Conservation (phyloP, 2,113 vertebrate species). For the Rhea pennata region DNA sequence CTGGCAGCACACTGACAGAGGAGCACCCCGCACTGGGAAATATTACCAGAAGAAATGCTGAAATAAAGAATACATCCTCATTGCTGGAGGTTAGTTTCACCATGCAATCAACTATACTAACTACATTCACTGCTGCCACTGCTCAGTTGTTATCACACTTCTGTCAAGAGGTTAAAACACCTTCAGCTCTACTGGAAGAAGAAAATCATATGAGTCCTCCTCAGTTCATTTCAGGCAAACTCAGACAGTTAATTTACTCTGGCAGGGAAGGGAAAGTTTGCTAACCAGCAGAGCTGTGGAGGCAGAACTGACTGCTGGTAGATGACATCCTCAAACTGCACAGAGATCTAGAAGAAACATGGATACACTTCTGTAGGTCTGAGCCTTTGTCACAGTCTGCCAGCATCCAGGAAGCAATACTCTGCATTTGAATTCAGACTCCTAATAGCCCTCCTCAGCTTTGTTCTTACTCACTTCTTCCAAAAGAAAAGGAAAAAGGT, state of each 20-base stretch:
- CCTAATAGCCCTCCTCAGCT: neutral
- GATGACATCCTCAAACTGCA: neutral
- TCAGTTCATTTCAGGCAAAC: neutral
- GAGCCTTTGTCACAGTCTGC: neutral
- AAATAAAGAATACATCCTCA: neutral
- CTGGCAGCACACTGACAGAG: neutral
- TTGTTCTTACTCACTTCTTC: neutral
- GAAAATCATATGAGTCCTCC: neutral
- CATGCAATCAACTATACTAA: neutral
- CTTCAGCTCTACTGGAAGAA: neutral
- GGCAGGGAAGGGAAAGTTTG: neutral
- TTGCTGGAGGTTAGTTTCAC: neutral
- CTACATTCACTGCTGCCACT: neutral
- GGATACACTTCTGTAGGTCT: neutral
- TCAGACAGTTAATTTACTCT: neutral
- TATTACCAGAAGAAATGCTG: neutral
- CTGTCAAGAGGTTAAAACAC: neutral
- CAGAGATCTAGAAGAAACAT: no score
- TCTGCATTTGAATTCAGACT: neutral
- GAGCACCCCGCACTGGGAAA: neutral
- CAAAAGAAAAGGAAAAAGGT: neutral
- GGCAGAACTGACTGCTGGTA: neutral
- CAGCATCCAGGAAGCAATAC: neutral
- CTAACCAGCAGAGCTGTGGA: neutral
- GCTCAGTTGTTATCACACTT: neutral